Percentiles rank a stretch among this genome's conserved stretches.
Evolutionary conservation across 2,888 invertebrate species (phyloP).

Genomic region (Venusia cambrica): DNA sequence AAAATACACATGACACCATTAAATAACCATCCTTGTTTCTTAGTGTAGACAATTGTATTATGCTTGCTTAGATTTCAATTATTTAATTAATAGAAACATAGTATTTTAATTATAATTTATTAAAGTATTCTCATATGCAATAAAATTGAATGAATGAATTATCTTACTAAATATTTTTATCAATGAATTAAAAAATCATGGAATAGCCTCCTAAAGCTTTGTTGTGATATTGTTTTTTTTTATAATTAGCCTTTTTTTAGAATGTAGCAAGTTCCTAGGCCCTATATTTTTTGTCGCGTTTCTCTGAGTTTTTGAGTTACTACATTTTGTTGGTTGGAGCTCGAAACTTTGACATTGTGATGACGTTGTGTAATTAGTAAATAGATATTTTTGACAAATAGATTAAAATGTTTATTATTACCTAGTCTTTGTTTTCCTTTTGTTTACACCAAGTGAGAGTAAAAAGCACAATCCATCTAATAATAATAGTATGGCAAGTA

Average conservation of each 20-base stretch:
- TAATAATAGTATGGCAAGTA: too few relatives aligned
- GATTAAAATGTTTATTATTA: constrained; percentile 48
- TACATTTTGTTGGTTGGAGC: constrained; percentile 31
- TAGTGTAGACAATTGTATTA: too few relatives aligned
- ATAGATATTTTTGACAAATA: constrained; percentile 57
- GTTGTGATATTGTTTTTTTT: constrained; percentile 48
- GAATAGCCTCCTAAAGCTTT: constrained; percentile 26
- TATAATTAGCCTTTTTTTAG: constrained; percentile 31
- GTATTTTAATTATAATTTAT: too few relatives aligned
- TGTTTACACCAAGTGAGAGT: too few relatives aligned
- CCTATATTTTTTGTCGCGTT: constrained; percentile 33
- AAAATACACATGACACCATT: too few relatives aligned
- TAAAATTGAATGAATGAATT: background rate
- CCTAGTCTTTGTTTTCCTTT: constrained; percentile 29
- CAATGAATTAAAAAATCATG: constrained; percentile 10
- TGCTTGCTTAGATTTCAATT: too few relatives aligned
- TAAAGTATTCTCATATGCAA: constrained; percentile 16
- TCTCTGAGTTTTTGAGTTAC: constrained; percentile 28
- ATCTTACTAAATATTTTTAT: constrained; percentile 7
- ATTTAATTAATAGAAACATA: too few relatives aligned
- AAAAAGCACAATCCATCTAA: too few relatives aligned
- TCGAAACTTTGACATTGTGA: constrained; percentile 35
- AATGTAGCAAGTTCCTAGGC: constrained; percentile 46
- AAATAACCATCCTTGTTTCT: too few relatives aligned
- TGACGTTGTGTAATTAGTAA: constrained; percentile 48